Evolutionary conservation across 2,797 vertebrate species (phyloP).

Genomic region (Pitangus sulphuratus): DNA sequence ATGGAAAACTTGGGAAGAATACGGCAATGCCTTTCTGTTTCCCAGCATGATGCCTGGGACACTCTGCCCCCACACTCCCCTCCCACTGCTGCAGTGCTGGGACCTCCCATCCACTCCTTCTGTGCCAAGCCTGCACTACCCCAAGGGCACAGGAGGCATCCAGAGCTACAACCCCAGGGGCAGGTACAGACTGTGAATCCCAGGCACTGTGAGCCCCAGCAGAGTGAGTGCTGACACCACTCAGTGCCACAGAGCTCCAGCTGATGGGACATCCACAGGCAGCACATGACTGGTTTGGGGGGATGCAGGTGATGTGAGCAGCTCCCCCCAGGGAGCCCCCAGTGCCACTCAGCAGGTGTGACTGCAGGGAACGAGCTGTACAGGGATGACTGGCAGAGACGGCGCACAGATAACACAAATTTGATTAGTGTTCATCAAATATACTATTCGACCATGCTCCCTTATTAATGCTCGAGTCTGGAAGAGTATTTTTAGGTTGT

Average conservation of each 20-base stretch:
- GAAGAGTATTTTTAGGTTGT: conserved; percentile 61
- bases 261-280: background rate
- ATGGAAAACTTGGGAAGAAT: background rate
- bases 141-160: background rate
- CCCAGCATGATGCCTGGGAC: background rate
- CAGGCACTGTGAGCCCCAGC: background rate
- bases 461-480: conserved; percentile 14
- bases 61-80: background rate
- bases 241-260: background rate
- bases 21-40: background rate
- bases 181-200: background rate
- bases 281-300: accelerated
- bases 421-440: conserved; percentile 54
- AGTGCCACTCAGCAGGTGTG: background rate
- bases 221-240: background rate
- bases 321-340: background rate
- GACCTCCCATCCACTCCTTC: background rate
- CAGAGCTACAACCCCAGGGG: background rate
- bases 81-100: background rate
- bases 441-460: conserved; percentile 3
- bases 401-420: background rate
- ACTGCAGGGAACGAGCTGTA: background rate
- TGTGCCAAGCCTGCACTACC: background rate
- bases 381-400: background rate
- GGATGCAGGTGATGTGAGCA: background rate